These are phyloP conservation scores for Caenorhabditis tropicalis DNA, from an alignment of 1,140 invertebrate species.

Conservation along the genomic window DNA sequence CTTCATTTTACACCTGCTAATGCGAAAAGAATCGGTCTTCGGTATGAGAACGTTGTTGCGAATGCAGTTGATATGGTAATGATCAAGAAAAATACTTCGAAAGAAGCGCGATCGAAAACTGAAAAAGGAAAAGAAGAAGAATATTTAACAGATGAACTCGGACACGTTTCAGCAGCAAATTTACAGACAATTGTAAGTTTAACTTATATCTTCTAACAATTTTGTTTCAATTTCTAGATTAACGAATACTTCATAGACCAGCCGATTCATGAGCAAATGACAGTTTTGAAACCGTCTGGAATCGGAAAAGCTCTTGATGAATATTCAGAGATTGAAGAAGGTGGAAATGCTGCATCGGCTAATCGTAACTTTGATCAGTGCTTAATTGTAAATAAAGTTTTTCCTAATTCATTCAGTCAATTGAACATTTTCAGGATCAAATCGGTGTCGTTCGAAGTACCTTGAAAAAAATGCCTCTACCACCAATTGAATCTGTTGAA, in stretches of 20 bases:
- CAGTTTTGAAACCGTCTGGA: constrained; percentile 27
- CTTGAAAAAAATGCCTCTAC: constrained; percentile 20
- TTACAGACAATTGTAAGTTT: constrained; percentile 12
- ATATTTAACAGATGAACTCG: neutral
- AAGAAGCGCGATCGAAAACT: neutral
- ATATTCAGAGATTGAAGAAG: constrained; percentile 10
- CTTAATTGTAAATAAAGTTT: neutral
- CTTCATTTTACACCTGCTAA: constrained; percentile 22
- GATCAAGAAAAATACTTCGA: constrained; percentile 34
- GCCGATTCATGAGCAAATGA: constrained; percentile 41
- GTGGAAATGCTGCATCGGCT: neutral
- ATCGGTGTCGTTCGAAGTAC: constrained; percentile 9
- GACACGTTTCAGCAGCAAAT: constrained; percentile 1
- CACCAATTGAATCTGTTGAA: neutral
- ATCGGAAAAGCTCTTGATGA: constrained; percentile 21
- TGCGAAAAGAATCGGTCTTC: constrained; percentile 14
- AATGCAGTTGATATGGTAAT: constrained; percentile 61
- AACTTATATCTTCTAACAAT: neutral
- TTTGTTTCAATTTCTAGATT: constrained; percentile 49
- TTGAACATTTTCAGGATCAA: neutral
- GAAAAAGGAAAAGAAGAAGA: neutral
- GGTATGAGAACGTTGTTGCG: constrained; percentile 21
- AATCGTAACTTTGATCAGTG: neutral
- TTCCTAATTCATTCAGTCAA: no score
- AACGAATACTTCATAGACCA: constrained; percentile 46